A percentile compares a stretch with the other conserved stretches of the same genome.
These are phyloP conservation scores for Pemphredon lugubris DNA, from an alignment of 2,888 invertebrate genomes.

Conservation along the genomic window DNA sequence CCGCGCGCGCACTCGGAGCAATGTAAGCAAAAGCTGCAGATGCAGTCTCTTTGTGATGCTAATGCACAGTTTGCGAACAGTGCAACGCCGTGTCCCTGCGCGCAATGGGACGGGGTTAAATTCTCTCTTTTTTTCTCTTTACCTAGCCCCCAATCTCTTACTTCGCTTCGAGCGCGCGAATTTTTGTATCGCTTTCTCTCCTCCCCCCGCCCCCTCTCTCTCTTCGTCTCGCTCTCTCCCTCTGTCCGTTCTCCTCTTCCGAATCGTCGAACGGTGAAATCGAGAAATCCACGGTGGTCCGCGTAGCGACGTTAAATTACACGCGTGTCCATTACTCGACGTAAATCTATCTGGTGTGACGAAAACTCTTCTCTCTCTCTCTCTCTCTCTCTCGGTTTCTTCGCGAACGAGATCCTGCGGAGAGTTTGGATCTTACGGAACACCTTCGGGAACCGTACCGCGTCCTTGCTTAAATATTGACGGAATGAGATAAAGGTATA, in stretches of 20 bases:
- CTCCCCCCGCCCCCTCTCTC: too few species aligned
- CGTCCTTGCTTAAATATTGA: conserved; percentile 70
- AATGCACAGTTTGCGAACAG: conserved; percentile 65
- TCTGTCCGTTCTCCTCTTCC: too few species aligned
- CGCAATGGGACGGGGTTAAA: conserved; percentile 24
- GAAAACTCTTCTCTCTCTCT: conserved; percentile 60
- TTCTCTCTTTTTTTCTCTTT: conserved; percentile 19
- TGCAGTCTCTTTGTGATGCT: conserved; percentile 71
- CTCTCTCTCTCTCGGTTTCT: conserved; percentile 7
- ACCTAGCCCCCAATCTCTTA: conserved; percentile 9
- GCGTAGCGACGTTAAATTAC: conserved; percentile 31
- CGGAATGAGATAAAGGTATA: conserved; percentile 73
- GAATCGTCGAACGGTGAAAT: too few species aligned
- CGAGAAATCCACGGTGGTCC: neutral
- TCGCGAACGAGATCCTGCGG: conserved; percentile 24
- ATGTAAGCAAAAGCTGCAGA: conserved; percentile 66
- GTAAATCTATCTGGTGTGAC: conserved; percentile 59
- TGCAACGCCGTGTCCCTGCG: conserved; percentile 35
- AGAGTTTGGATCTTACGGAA: neutral
- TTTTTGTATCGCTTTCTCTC: neutral
- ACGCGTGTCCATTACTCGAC: conserved; percentile 36
- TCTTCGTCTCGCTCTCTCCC: too few species aligned
- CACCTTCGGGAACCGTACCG: neutral
- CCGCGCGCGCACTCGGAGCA: conserved; percentile 37
- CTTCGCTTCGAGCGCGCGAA: neutral